These are phyloP conservation scores for Otus sunia DNA, from an alignment of 2,113 vertebrate genomes.

Conservation along the genomic window DNA sequence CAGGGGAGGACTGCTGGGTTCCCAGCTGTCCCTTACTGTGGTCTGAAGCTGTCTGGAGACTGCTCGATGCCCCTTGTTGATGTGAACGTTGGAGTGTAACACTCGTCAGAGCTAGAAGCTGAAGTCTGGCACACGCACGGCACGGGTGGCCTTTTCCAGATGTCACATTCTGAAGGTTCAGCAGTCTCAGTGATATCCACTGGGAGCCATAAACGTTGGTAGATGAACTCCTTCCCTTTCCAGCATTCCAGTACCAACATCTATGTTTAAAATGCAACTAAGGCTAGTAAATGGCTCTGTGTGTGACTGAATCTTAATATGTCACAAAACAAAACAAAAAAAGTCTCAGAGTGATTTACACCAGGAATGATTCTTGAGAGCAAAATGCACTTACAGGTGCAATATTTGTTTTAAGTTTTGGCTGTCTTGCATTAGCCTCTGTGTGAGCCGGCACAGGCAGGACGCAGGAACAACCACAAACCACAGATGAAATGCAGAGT, in stretches of 20 bases:
- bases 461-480: no score
- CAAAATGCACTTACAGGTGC: background rate
- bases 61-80: fast-evolving
- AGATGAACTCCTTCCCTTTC: background rate
- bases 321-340: background rate
- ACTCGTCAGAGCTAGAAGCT: background rate
- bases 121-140: fast-evolving
- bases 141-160: fast-evolving
- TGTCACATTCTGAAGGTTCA: background rate
- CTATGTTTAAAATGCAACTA: background rate
- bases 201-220: background rate
- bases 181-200: background rate
- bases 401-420: background rate
- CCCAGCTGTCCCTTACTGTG: background rate
- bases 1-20: background rate
- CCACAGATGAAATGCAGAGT: no score
- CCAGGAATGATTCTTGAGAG: background rate
- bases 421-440: background rate
- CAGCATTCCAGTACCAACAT: background rate
- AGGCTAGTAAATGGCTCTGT: background rate
- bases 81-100: fast-evolving
- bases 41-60: background rate
- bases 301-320: background rate
- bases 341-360: background rate
- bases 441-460: no score